Conservation (phyloP, 2,888 invertebrate species). For the Tenthredo distinguenda region DNA sequence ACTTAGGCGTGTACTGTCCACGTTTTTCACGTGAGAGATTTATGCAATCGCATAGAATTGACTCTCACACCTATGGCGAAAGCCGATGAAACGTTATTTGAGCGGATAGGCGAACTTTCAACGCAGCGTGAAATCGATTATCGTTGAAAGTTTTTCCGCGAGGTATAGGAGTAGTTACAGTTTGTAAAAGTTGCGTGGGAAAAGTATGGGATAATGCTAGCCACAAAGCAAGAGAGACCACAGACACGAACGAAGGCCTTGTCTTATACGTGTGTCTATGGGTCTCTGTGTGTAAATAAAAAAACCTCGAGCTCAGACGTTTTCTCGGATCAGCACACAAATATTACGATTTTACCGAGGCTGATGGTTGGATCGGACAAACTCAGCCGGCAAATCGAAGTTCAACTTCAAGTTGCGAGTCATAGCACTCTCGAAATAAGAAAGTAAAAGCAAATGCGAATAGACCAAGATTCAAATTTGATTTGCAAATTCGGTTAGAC, state of each 20-base stretch:
- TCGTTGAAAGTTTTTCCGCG: slow-evolving; percentile 67
- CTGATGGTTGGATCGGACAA: neutral
- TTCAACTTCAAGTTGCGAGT: neutral
- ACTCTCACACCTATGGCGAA: slow-evolving; percentile 52
- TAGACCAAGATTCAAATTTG: slow-evolving; percentile 71
- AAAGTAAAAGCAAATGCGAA: slow-evolving; percentile 51
- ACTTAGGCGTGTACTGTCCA: neutral
- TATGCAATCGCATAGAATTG: neutral
- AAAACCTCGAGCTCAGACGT: neutral
- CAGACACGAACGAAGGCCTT: neutral
- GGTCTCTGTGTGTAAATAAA: neutral
- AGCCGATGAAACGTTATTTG: slow-evolving; percentile 65
- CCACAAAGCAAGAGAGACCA: neutral
- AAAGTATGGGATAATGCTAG: slow-evolving; percentile 54
- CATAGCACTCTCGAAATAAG: neutral
- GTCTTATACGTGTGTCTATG: neutral
- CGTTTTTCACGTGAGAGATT: neutral
- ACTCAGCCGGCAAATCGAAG: neutral
- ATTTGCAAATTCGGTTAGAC: slow-evolving; percentile 72
- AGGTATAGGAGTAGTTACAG: slow-evolving; percentile 60
- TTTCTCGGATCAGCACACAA: neutral
- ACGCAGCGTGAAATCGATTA: slow-evolving; percentile 66
- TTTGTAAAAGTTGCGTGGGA: slow-evolving; percentile 63
- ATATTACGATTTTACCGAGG: neutral
- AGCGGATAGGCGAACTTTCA: slow-evolving; percentile 57